Base-by-base conservation (phyloP, 2,113 vertebrate species). In the Phodopus roborovskii region DNA sequence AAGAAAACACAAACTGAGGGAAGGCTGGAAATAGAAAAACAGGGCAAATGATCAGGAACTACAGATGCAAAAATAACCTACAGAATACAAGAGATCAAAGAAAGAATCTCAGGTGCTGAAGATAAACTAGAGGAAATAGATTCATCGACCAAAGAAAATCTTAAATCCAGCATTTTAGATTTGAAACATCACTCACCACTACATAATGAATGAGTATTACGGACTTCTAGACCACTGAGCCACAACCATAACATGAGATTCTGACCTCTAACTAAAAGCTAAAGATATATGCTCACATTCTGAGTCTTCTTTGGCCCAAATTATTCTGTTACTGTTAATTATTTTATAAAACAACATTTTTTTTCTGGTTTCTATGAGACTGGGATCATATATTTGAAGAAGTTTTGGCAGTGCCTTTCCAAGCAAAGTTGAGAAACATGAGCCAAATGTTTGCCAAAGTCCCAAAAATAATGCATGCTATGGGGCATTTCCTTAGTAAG, bases 141-240 rank as follows among this genome's bases (percentile, higher is more conserved):
- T 45, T 45, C 45, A 45, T 45, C 45, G 6, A 45, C 45, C 45
- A 45, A 45, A 45, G 45, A 45, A 45, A 45, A 45, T 45, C 45
- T 45, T 45, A 4, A 45, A 45, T 45, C 45, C 45, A 45, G 45
- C 12, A 48, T 75, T 77, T 45, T 30, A 50, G 13, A 50, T 10
- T 28, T 45, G 42, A 45, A 75, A 28, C 15, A 48, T 48, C 3
- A 26, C 17, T 9, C 19, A 36, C 16, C 2, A 56, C 19, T 36
- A 36, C 16, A 22, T 13, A 79, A 79, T 56, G 28, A 79, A 79
- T 56, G 28, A 56, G 20, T 30, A 36, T 56, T 17, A 11, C 2
- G 4, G 17, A 19, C 0, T 26, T 7, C 16, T 13, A 16, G 0
- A 39, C 7, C 2, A n/a, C 58, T n/a, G 22, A 62, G 30, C 3